Evolutionary conservation across 2,888 invertebrate species (phyloP).

Genomic region (Eupithecia centaureata): DNA sequence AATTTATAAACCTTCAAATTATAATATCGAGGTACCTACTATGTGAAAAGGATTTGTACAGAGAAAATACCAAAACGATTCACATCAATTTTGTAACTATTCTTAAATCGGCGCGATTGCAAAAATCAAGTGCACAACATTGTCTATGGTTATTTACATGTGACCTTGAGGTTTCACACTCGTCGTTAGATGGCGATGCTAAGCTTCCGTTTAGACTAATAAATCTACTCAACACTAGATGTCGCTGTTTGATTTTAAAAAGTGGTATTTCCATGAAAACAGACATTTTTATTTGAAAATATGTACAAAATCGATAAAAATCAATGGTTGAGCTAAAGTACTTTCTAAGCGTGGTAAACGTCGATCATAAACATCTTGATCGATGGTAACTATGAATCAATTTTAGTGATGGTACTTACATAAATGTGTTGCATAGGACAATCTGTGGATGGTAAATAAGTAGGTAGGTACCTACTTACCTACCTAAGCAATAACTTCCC

Average conservation of each 20-base stretch:
- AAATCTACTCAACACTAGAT: slow-evolving; percentile 54
- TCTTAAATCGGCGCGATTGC: background rate
- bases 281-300: background rate
- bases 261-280: background rate
- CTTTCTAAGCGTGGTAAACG: too few relatives aligned
- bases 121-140: slow-evolving; percentile 17
- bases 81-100: background rate
- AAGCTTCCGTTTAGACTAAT: slow-evolving; percentile 7
- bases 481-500: too few relatives aligned
- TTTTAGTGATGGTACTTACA: too few relatives aligned
- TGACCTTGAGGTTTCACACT: slow-evolving; percentile 58
- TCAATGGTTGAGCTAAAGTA: background rate
- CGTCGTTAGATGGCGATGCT: slow-evolving; percentile 44
- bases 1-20: slow-evolving; percentile 3
- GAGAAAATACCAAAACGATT: background rate
- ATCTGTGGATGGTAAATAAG: too few relatives aligned
- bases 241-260: slow-evolving; percentile 31
- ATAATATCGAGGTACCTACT: background rate
- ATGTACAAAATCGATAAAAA: too few relatives aligned
- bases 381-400: too few relatives aligned
- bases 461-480: too few relatives aligned
- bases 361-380: too few relatives aligned
- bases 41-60: too few relatives aligned
- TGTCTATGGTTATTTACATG: slow-evolving; percentile 63
- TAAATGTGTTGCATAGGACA: too few relatives aligned